Evolutionary conservation across 2,888 invertebrate species (phyloP), one percentile per base, ranked within the genome.

Genomic region (Latrodectus elegans): DNA sequence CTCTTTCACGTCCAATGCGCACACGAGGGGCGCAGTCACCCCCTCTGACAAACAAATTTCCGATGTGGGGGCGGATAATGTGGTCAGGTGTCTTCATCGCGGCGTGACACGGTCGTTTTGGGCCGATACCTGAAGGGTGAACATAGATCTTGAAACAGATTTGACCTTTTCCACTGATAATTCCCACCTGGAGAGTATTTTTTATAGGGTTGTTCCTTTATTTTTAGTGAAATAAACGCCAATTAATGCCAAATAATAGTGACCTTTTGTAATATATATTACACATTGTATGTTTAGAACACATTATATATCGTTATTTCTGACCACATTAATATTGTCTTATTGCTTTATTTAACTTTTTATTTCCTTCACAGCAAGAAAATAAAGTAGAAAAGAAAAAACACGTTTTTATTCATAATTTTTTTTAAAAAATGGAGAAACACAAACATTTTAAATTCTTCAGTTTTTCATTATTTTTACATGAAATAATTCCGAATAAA

Each of bases 61-160:
- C 67, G 55, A 73, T n/a, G 55, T 22, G 17, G 74, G 75, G 65
- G 84, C 53, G 80, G 70, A 64, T 68, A 71, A 75, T 75, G 52
- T 73, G 60, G 83, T 88, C 88, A 88, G 88, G 88, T 88, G 88
- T 84, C 88, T 83, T 88, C 88, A 88, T 22, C 67, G 77, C 60
- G 74, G 88, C 88, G 88, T 88, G 88, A 88, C 88, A 80, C 55
- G 74, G 51, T 72, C 83, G 74, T 53, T 88, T 76, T 76, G 22
- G 74, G 12, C 55, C 65, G 26, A 38, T 71, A 79, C 76, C 70
- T 75, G 68, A 49, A 52, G 79, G 52, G 55, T 26, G 67, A 76
- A n/a, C n/a, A 15, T 55, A 11, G 55, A 85, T 55, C 60, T 74
- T 22, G 55, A 49, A 68, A 73, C 70, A 70, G 80, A 53, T 86